Conservation (phyloP, 2,888 invertebrate species). For the Phengaris arion region DNA sequence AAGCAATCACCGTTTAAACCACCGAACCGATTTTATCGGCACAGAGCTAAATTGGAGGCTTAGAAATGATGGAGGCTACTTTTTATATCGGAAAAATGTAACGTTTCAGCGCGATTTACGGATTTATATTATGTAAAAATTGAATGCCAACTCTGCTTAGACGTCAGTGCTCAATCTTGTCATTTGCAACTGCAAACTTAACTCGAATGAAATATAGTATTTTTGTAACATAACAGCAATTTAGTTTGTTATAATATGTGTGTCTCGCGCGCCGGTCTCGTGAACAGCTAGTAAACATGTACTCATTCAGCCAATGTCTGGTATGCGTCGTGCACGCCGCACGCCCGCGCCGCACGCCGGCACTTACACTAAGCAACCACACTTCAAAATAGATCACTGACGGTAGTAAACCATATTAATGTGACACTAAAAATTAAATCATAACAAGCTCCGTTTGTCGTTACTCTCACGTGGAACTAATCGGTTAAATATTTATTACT, state of each 20-base stretch:
- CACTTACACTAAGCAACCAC: constrained; percentile 33
- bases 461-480: not conserved
- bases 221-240: no score
- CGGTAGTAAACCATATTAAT: constrained; percentile 17
- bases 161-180: no score
- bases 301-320: constrained; percentile 35
- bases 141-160: no score
- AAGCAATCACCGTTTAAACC: no score
- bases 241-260: not conserved
- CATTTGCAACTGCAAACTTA: no score
- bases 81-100: no score
- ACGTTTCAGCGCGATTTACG: no score
- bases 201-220: no score
- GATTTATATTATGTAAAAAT: no score
- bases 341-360: not conserved
- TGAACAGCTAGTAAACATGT: constrained; percentile 35
- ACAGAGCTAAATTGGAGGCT: no score
- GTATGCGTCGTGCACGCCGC: constrained; percentile 28
- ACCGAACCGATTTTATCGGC: no score
- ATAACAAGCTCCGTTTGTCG: not conserved
- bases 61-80: no score
- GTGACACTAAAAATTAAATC: constrained; percentile 10
- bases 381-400: constrained; percentile 35
- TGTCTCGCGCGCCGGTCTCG: constrained; percentile 19
- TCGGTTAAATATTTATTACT: not conserved